Evolutionary conservation across 1,140 invertebrate genomes (phyloP), one percentile per base, ranked within the genome.

Genomic region (Metaphire vulgaris): DNA sequence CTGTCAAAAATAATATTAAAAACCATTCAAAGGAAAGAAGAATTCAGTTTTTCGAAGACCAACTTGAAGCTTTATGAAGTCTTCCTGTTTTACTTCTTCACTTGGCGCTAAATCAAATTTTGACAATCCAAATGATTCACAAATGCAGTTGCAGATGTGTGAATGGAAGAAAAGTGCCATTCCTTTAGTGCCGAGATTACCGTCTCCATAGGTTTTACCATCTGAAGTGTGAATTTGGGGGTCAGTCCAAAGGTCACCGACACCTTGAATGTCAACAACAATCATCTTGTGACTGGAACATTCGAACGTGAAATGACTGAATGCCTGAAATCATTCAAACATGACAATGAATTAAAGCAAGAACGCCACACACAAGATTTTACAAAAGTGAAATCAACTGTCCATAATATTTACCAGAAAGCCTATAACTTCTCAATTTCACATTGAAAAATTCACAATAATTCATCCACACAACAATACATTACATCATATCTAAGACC

Each of bases 291-390:
- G 89, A 14, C 88, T 89, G 41, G 88, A 89, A 66, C 88, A 81
- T 81, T 90, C 89, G 86, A 90, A 90, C 1, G 89, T 89, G 80
- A 90, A 90, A 80, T 90, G 89, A 80, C 88, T 89, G 80, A 90
- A 89, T 12, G 89, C 89, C 83, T 88, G 76, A 15, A 79, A 78
- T 65, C 72, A 71, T 74, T 12, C 30, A n/a, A 1, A 74, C 1
- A 15, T 15, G 15, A 29, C 14, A 15, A 65, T 15, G 15, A n/a
- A n/a, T 65, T n/a, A 65, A 65, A 15, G 64, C 15, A n/a, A n/a
- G n/a, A n/a, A n/a, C n/a, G n/a, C n/a, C n/a, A n/a, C n/a, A n/a
- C n/a, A n/a, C n/a, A n/a, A n/a, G n/a, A n/a, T n/a, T n/a, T n/a
- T n/a, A n/a, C n/a, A n/a, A n/a, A n/a, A n/a, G n/a, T n/a, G n/a